Evolutionary conservation across 2,888 invertebrate genomes (phyloP).

Genomic region (Melanargia galathea): DNA sequence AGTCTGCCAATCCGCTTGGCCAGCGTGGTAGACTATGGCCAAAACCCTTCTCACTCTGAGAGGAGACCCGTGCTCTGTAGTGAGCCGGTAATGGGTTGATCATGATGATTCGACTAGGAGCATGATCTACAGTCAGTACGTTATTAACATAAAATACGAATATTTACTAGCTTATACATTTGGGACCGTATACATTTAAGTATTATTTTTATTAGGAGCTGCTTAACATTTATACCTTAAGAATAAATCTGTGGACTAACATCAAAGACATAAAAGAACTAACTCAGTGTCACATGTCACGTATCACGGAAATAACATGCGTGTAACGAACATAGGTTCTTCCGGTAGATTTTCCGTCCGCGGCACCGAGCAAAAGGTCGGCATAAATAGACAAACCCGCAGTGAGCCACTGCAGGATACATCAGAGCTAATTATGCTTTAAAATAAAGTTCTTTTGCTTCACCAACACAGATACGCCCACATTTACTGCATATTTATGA

Average conservation of each 20-base stretch:
- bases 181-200: no score
- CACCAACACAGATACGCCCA: conserved; percentile 10
- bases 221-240: no score
- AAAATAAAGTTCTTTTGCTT: conserved; percentile 25
- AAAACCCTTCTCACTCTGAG: no score
- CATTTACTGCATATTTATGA: conserved; percentile 10
- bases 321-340: conserved; percentile 18
- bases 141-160: no score
- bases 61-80: no score
- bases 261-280: conserved; percentile 7
- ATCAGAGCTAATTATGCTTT: conserved; percentile 26
- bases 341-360: conserved; percentile 30
- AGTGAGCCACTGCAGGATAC: conserved; percentile 28
- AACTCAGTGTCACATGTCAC: conserved; percentile 6
- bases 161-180: no score
- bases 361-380: conserved; percentile 24
- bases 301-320: conserved; percentile 25
- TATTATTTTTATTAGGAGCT: no score
- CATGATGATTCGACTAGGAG: no score
- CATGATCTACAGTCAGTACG: no score
- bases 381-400: conserved; percentile 37
- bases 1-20: no score
- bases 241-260: not conserved
- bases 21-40: no score
- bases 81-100: no score